Base-by-base conservation (phyloP, 2,113 vertebrate genomes). In the Erpornis zantholeuca region DNA sequence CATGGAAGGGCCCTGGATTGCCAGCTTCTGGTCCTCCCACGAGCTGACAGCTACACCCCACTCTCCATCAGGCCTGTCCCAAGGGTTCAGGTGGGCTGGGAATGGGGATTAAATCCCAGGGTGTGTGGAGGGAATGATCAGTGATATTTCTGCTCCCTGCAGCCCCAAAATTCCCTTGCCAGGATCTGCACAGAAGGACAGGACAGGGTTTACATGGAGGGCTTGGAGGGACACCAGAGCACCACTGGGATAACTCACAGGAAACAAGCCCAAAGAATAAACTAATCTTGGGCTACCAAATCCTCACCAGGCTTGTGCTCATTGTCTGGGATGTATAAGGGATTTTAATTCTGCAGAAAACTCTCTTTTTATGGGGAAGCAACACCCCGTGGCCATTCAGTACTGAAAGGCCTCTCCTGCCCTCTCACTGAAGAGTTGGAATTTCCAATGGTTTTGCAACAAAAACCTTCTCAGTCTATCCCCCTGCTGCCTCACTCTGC, bases 121-220 rank as follows among this genome's bases (percentile, higher is more conserved):
- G 12, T 3, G 3, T 0, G 18, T 6, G 35, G 9, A 66, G n/a
- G 52, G 42, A 24, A 21, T 40, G 40, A 6, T 3, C 7, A 3
- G 36, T 1, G 8, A 23, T 11, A 5, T 1, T 35, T 11, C 36
- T 77, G 54, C 73, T 70, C 15, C 52, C 11, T 42, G 61, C 3
- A 75, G 60, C 52, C 49, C 42, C 47, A 12, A 38, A 28, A 6
- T 21, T 20, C 42, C 28, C 1, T 17, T 22, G 13, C 31, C 78
- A 56, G 65, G 35, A 24, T 18, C 25, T 21, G 15, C 1, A 2
- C 9, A 8, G 18, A 49, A 36, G 53, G 45, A 18, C 0, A 7
- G 24, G 69, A 54, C 6, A 8, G 54, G 42, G 47, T 10, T 69
- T 11, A 15, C 0, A 0, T 9, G 38, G 24, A 60, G 24, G 49